Conservation (phyloP, 2,888 invertebrate species). For the Dicranocentrus wangi region DNA sequence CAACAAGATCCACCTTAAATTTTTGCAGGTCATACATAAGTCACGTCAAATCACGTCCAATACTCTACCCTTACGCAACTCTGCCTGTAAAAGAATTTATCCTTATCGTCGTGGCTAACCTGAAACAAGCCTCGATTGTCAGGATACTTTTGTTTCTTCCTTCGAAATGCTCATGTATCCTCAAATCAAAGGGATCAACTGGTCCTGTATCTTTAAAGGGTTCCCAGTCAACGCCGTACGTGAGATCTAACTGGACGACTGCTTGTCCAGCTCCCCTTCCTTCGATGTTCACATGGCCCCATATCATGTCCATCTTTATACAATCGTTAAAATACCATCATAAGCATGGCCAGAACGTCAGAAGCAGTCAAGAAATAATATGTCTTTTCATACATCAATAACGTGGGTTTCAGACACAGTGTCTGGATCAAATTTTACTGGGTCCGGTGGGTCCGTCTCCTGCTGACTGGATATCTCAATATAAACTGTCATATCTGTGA, state of each 20-base stretch:
- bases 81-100: too few relatives aligned
- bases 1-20: conserved; percentile 75
- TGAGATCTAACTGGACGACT: conserved; percentile 76
- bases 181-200: conserved; percentile 76
- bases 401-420: conserved; percentile 71
- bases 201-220: conserved; percentile 74
- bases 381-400: conserved; percentile 73
- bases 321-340: too few relatives aligned
- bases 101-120: conserved; percentile 71
- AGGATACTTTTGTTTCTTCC: conserved; percentile 75
- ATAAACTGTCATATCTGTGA: conserved; percentile 75
- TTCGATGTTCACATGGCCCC: conserved; percentile 77
- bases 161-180: conserved; percentile 75
- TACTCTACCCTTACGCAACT: too few relatives aligned
- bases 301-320: conserved; percentile 74
- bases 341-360: too few relatives aligned
- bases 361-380: too few relatives aligned
- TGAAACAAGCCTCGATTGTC: conserved; percentile 74
- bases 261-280: conserved; percentile 78
- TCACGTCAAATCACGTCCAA: too few relatives aligned
- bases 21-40: too few relatives aligned
- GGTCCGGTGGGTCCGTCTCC: conserved; percentile 68
- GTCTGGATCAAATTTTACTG: conserved; percentile 73
- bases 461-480: conserved; percentile 74
- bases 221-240: conserved; percentile 75